Base-by-base conservation (phyloP, 2,113 vertebrate genomes). In the Tyto alba region DNA sequence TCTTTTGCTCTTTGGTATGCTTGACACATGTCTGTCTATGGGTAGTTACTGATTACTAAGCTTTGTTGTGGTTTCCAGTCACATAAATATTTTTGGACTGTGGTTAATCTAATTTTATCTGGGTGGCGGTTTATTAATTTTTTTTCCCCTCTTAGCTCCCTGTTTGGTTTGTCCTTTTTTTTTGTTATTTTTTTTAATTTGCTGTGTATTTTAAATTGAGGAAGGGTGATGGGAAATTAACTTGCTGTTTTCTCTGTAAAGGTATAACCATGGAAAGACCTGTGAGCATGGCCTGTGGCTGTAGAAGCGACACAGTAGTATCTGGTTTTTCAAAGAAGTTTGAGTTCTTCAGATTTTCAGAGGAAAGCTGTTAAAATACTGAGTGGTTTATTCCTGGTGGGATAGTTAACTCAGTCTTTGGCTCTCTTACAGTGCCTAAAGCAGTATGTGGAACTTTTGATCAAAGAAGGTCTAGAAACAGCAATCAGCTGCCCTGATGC, bases 401-500 rank as follows among this genome's bases (percentile, higher is more conserved):
- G 56, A 21, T 60, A 40, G 34, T 89, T 66, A 93, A 64, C 4
- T 76, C 18, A 30, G 22, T 72, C 36, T 95, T 85, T 95, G 45
- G 25, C 60, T 94, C 62, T 74, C 74, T 96, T 95, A 36, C 97
- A 99, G 99, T 99, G 99, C 99, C 99, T 99, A 97, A 99, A 99
- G 97, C 99, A 99, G 98, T 99, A 99, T 48, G 99, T 99, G 93
- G 99, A 99, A 93, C 99, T 99, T 97, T 98, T 99, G 96, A 99
- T 99, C 97, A 99, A 99, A 98, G 99, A 99, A 98, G 99, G 99
- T 93, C 98, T 99, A 82, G 99, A 99, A 98, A 99, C 99, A 72
- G 98, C 99, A 20, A 99, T 99, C 96, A 99, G 99, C 97, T 99
- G 99, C 90, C 99, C 99, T 13, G 99, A 99, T 96, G 99, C 99